Percentiles rank a stretch among this genome's conserved stretches.
Conservation (phyloP, 35 echinoderm and acorn worm genomes). For the Lytechinus variegatus region DNA sequence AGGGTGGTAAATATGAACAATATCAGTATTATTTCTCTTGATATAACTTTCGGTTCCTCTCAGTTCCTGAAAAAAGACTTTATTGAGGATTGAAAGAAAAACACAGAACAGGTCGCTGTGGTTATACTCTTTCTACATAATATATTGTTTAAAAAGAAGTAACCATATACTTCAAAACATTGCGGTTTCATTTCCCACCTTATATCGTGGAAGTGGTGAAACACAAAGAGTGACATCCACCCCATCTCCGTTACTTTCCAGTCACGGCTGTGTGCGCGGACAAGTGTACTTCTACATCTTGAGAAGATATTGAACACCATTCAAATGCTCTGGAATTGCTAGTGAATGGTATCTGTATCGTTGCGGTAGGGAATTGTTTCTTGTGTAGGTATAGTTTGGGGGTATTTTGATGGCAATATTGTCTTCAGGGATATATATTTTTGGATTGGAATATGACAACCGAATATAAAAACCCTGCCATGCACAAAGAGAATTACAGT, state of each 20-base stretch:
- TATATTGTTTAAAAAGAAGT: too few relatives aligned
- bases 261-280: not conserved
- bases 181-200: not conserved
- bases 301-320: not conserved
- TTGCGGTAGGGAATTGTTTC: not conserved
- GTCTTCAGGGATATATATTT: not conserved
- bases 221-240: not conserved
- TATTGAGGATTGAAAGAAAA: too few relatives aligned
- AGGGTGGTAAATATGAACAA: too few relatives aligned
- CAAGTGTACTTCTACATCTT: not conserved
- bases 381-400: not conserved
- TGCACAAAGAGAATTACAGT: too few relatives aligned
- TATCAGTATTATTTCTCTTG: too few relatives aligned
- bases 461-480: too few relatives aligned
- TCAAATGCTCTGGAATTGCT: not conserved
- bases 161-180: not conserved
- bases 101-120: too few relatives aligned
- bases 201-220: not conserved
- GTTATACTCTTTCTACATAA: too few relatives aligned
- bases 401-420: not conserved
- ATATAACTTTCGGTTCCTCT: too few relatives aligned
- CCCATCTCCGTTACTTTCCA: not conserved
- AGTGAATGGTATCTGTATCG: not conserved
- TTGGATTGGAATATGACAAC: too few relatives aligned
- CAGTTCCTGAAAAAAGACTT: too few relatives aligned